Evolutionary conservation across 1,140 invertebrate genomes (phyloP).

Genomic region (Procambarus virginalis): DNA sequence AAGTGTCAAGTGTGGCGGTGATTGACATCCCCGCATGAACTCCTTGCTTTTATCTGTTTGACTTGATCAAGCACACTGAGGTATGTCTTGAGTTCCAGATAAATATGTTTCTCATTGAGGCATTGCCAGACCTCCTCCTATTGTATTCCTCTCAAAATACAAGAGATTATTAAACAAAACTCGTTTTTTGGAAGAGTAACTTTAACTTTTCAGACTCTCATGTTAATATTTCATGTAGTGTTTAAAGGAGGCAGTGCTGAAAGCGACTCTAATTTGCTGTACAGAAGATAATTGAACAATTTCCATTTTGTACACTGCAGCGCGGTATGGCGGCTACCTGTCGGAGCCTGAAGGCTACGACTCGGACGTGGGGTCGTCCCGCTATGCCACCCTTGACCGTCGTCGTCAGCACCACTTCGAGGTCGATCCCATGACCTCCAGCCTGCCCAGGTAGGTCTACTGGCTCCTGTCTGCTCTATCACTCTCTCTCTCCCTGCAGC

Average conservation of each 20-base stretch:
- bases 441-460: slow-evolving; percentile 46
- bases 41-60: neutral
- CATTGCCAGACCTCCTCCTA: neutral
- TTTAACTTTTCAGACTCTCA: neutral
- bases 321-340: slow-evolving; percentile 80
- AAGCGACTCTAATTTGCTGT: neutral
- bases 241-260: neutral
- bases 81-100: neutral
- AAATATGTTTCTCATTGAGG: neutral
- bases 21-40: neutral
- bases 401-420: slow-evolving; percentile 70
- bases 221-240: neutral
- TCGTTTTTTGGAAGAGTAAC: neutral
- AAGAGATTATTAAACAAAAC: neutral
- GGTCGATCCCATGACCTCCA: slow-evolving; percentile 67
- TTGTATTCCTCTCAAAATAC: neutral
- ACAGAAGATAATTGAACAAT: neutral
- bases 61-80: neutral
- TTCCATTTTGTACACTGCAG: slow-evolving; percentile 70
- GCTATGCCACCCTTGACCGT: slow-evolving; percentile 82
- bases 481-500: too few relatives aligned
- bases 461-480: neutral
- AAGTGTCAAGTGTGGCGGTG: neutral
- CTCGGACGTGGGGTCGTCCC: slow-evolving; percentile 78
- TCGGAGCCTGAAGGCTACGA: slow-evolving; percentile 85